phyloP scores from a whole-genome alignment of 2,888 invertebrate genomes.

The Noctua comes region DNA sequence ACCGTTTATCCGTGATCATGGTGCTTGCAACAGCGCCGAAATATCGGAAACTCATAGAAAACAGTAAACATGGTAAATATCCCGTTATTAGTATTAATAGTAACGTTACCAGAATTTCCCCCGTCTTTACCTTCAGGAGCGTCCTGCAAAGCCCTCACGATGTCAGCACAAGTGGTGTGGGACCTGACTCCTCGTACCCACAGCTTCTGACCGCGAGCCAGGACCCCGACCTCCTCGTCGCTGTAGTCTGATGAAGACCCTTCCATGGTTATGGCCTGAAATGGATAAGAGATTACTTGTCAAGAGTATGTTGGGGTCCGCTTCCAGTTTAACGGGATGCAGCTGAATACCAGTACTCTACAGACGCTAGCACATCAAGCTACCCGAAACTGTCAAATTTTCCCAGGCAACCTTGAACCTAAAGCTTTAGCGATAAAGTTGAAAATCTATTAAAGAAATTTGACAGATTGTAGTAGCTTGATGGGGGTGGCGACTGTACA shows the following conservation, averaged over 20 bases:
- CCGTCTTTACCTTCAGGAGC: constrained; percentile 82
- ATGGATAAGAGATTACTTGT: constrained; percentile 1
- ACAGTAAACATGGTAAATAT: no score
- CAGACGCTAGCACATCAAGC: no score
- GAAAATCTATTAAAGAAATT: no score
- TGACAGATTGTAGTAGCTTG: no score
- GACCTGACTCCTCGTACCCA: constrained; percentile 95
- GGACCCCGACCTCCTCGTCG: constrained; percentile 93
- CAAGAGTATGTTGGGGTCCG: background rate
- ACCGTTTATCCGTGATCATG: no score
- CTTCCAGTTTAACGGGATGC: background rate
- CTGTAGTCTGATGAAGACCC: constrained; percentile 90
- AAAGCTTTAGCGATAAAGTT: no score
- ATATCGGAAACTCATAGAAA: no score
- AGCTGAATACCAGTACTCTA: background rate
- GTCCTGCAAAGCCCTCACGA: constrained; percentile 93
- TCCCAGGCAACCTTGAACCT: no score
- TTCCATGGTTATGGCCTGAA: constrained; percentile 77
- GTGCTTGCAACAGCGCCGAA: no score
- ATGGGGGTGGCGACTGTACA: background rate
- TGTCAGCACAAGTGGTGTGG: constrained; percentile 94
- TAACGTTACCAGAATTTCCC: background rate
- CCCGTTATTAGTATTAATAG: no score
- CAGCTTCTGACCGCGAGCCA: constrained; percentile 94
- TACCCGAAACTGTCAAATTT: no score